Evolutionary conservation across 2,797 vertebrate genomes (phyloP).

Genomic region (Sarcophilus harrisii): DNA sequence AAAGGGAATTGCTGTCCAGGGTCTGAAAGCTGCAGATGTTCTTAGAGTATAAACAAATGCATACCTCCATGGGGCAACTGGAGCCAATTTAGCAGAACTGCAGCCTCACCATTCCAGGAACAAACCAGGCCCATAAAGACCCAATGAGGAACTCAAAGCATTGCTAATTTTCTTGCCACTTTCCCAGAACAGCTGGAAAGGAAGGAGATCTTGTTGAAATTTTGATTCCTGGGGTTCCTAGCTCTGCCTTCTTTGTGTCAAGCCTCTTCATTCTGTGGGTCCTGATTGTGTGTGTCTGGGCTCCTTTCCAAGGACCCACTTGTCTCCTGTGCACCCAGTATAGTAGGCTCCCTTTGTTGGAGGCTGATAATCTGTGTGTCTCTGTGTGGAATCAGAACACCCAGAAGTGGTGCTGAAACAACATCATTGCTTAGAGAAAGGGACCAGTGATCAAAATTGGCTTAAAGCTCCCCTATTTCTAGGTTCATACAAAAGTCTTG

Average conservation of each 20-base stretch:
- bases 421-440: background rate
- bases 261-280: background rate
- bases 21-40: constrained; percentile 1
- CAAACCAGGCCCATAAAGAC: background rate
- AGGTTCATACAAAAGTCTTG: background rate
- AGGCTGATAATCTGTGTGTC: constrained; percentile 3
- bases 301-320: background rate
- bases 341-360: background rate
- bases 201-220: background rate
- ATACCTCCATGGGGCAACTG: background rate
- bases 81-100: background rate
- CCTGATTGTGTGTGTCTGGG: background rate
- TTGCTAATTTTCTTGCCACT: background rate
- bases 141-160: background rate
- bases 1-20: background rate
- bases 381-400: background rate
- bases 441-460: background rate
- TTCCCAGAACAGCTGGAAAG: constrained; percentile 1
- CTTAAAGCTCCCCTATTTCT: background rate
- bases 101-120: background rate
- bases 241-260: background rate
- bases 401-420: background rate
- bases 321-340: background rate
- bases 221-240: background rate
- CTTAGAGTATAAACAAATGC: background rate